Conservation (phyloP, 2,888 invertebrate genomes). For the Salticus scenicus region DNA sequence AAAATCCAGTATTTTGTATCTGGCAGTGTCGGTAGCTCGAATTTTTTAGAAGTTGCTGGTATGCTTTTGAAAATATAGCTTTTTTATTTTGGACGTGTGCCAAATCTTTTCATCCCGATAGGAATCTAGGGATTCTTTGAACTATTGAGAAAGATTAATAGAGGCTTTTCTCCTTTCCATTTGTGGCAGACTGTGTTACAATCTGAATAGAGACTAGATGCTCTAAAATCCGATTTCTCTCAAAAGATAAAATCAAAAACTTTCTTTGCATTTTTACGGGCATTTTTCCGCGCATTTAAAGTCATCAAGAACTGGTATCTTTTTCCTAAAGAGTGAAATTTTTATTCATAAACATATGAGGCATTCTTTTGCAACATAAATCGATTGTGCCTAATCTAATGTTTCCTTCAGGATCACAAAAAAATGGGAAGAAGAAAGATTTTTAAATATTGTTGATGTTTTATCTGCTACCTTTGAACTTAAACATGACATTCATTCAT, state of each 20-base stretch:
- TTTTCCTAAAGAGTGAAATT: slow-evolving; percentile 21
- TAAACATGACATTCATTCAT: no score
- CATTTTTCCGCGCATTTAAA: slow-evolving; percentile 31
- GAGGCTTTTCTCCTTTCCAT: slow-evolving; percentile 61
- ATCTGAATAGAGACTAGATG: slow-evolving; percentile 53
- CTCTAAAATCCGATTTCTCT: slow-evolving; percentile 52
- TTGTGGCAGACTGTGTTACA: slow-evolving; percentile 53
- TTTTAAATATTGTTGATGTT: no score
- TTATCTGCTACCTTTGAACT: no score
- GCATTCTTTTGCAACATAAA: no score
- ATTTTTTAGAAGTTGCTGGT: no score
- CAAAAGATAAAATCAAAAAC: slow-evolving; percentile 50
- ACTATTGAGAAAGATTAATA: slow-evolving; percentile 69
- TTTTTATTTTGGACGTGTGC: slow-evolving; percentile 57
- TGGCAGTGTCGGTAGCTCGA: no score
- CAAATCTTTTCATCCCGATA: slow-evolving; percentile 64
- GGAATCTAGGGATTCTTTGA: slow-evolving; percentile 50
- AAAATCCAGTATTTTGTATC: no score
- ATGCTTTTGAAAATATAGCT: slow-evolving; percentile 59
- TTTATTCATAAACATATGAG: slow-evolving; percentile 32
- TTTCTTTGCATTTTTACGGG: slow-evolving; percentile 12
- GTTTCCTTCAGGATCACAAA: no score
- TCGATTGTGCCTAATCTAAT: no score
- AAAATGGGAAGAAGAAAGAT: no score
- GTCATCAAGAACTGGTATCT: slow-evolving; percentile 45